Percentiles rank a stretch among this genome's conserved stretches.
phyloP scores from a whole-genome alignment of 2,888 invertebrate species.

The Drosophila colorata region DNA sequence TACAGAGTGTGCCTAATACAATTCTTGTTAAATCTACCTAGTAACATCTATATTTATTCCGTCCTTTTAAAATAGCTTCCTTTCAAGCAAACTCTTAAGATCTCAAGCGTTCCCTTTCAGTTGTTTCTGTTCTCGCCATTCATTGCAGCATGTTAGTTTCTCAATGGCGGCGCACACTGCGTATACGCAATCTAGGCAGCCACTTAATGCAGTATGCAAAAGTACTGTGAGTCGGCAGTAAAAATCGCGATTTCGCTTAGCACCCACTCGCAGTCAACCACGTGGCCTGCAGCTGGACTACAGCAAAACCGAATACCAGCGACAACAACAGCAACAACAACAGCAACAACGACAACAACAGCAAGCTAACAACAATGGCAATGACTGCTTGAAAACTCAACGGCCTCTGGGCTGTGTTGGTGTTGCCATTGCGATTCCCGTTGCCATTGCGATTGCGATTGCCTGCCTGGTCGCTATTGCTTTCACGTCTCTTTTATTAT shows the following conservation, averaged over 20 bases:
- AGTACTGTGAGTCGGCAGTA: conserved; percentile 48
- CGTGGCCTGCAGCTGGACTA: conserved; percentile 57
- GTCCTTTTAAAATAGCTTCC: neutral
- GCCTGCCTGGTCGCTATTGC: conserved; percentile 66
- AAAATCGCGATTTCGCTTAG: conserved; percentile 54
- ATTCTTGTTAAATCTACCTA: no score
- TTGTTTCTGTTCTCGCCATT: neutral
- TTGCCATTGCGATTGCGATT: conserved; percentile 52
- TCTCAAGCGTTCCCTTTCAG: neutral
- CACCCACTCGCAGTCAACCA: conserved; percentile 10
- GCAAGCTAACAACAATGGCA: conserved; percentile 21
- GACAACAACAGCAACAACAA: conserved; percentile 5
- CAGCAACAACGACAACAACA: conserved; percentile 19
- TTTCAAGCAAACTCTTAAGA: neutral
- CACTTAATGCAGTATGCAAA: conserved; percentile 61
- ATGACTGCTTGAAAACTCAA: conserved; percentile 46
- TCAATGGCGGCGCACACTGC: conserved; percentile 17
- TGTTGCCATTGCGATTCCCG: conserved; percentile 15
- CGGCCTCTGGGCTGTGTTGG: conserved; percentile 46
- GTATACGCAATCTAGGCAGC: conserved; percentile 56
- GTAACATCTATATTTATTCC: no score
- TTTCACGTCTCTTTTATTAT: conserved; percentile 79
- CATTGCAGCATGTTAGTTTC: neutral
- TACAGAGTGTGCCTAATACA: no score
- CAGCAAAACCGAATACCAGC: conserved; percentile 41